Percentiles rank a stretch among this genome's conserved stretches.
Conservation (phyloP, 2,113 vertebrate genomes). For the Bujurquina vittata region DNA sequence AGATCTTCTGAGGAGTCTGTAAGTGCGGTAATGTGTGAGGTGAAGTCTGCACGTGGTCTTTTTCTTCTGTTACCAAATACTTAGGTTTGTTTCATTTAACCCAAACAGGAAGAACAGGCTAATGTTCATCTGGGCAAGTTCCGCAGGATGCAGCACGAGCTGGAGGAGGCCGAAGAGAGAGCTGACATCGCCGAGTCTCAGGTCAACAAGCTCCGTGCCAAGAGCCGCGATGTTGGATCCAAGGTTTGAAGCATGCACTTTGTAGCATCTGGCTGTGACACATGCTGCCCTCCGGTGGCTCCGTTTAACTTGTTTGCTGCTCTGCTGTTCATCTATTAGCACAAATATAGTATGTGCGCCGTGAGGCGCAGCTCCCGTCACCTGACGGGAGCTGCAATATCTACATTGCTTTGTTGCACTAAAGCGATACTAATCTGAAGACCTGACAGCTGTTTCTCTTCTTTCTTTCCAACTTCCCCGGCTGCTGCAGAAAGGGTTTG, state of each 20-base stretch:
- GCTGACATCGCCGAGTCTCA: slow-evolving; percentile 82
- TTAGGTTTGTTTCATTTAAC: not conserved
- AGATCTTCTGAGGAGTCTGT: slow-evolving; percentile 85
- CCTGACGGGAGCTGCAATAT: not conserved
- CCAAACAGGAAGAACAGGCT: slow-evolving; percentile 80
- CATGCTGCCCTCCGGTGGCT: slow-evolving; percentile 38
- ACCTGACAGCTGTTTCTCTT: slow-evolving; percentile 44
- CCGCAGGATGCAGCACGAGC: slow-evolving; percentile 83
- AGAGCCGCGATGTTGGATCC: slow-evolving; percentile 77
- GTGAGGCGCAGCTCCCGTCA: not conserved
- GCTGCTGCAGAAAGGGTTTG: slow-evolving; percentile 80
- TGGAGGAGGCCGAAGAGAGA: slow-evolving; percentile 81
- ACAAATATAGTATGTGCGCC: not conserved
- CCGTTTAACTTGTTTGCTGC: slow-evolving; percentile 16
- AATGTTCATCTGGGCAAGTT: slow-evolving; percentile 80
- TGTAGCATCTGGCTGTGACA: slow-evolving; percentile 24
- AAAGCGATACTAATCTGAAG: slow-evolving; percentile 45
- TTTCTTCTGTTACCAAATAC: not conserved
- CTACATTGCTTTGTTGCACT: slow-evolving; percentile 27
- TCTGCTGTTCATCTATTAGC: not conserved
- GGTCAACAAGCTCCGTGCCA: slow-evolving; percentile 82
- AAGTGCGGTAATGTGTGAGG: slow-evolving; percentile 51
- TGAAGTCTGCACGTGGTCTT: not conserved
- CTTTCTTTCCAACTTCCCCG: slow-evolving; percentile 20
- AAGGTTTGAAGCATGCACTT: slow-evolving; percentile 72